Evolutionary conservation across 1,140 invertebrate genomes (phyloP).

Genomic region (Bombus consobrinus): DNA sequence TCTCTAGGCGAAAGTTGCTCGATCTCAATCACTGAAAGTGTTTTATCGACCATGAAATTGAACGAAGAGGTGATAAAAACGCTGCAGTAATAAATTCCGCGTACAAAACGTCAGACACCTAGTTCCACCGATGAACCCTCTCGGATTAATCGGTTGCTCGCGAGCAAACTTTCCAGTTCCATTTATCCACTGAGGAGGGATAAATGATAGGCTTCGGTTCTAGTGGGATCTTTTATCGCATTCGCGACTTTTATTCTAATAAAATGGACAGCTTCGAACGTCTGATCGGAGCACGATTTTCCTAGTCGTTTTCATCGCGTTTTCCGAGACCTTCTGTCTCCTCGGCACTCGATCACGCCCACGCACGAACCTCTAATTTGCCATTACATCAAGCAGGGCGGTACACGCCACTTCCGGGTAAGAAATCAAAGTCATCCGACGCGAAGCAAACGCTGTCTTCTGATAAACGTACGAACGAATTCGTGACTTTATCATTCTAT

Average conservation of each 20-base stretch:
- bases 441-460: background rate
- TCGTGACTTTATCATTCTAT: background rate
- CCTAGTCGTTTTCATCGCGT: background rate
- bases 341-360: conserved; percentile 15
- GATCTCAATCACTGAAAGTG: conserved; percentile 30
- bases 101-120: conserved; percentile 18
- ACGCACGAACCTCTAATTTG: conserved; percentile 40
- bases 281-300: background rate
- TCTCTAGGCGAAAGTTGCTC: conserved; percentile 39
- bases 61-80: conserved; percentile 4
- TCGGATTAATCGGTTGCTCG: conserved; percentile 18
- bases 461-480: background rate
- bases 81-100: conserved; percentile 13
- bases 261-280: background rate
- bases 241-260: background rate
- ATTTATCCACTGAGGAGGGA: background rate
- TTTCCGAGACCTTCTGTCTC: conserved; percentile 2
- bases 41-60: conserved; percentile 57
- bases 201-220: background rate
- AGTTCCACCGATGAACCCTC: background rate
- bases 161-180: conserved; percentile 28
- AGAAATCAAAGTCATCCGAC: conserved; percentile 50
- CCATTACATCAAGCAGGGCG: conserved; percentile 55
- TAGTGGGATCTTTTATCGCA: background rate
- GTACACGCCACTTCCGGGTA: conserved; percentile 51